phyloP scores from a whole-genome alignment of 2,113 vertebrate species.

The Tinamus guttatus region DNA sequence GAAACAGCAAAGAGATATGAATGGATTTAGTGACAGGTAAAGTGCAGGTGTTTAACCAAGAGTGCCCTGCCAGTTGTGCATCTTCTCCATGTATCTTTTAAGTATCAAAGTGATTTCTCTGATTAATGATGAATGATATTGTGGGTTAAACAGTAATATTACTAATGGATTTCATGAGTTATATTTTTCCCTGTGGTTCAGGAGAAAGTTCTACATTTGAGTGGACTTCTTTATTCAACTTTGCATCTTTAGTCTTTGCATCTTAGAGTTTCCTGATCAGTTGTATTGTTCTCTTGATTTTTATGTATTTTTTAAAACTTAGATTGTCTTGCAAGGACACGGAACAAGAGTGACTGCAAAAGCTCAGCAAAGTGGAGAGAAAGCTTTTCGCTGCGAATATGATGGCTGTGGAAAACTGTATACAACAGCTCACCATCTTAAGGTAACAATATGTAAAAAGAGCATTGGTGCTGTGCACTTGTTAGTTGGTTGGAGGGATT shows the following conservation, averaged over 20 bases:
- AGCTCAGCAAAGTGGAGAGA: constrained; percentile 91
- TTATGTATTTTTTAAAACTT: neutral
- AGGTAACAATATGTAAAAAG: constrained; percentile 75
- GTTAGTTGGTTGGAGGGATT: no score
- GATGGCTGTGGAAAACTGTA: constrained; percentile 98
- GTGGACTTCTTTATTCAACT: neutral
- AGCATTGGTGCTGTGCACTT: neutral
- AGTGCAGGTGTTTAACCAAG: neutral
- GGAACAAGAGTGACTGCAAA: constrained; percentile 84
- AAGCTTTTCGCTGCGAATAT: constrained; percentile 96
- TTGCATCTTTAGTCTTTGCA: neutral
- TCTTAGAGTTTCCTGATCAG: neutral
- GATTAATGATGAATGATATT: neutral
- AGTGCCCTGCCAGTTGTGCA: accelerated
- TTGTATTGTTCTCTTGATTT: neutral
- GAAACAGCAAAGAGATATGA: neutral
- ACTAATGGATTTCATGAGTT: neutral
- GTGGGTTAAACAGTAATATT: neutral
- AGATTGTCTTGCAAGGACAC: constrained; percentile 96
- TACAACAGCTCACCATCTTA: constrained; percentile 97
- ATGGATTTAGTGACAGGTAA: neutral
- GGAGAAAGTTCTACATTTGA: neutral
- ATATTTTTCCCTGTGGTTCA: neutral
- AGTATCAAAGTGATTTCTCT: neutral
- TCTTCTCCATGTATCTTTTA: neutral